Base-by-base conservation (phyloP, 1,140 invertebrate genomes). In the Cherax quadricarinatus region DNA sequence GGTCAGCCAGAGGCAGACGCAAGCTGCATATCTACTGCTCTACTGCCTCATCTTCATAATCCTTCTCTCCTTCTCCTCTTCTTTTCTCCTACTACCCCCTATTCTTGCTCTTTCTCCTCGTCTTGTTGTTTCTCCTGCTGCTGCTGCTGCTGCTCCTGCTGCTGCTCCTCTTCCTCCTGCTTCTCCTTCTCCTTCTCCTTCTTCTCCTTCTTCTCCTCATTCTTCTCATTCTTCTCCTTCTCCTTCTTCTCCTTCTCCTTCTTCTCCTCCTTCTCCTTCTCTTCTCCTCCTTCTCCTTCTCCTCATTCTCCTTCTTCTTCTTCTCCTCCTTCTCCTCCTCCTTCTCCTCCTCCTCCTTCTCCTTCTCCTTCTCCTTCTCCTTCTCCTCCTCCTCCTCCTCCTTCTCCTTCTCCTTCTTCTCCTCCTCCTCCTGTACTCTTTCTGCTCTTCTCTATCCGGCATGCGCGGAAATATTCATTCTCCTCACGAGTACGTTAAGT, bases 1-100 rank as follows among this genome's bases (percentile, higher is more conserved):
- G 82, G 48, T 66, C 62, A 66, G 62, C 62, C n/a, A 62, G 0
- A 84, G 30, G n/a, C 53, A 84, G 82, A 60, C n/a, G 62, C 49
- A 18, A 60, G 62, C 10, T 10, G 18, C 10, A 66, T 21, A 62
- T 81, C 87, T 62, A 30, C 24, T 10, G 21, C 49, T 60, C 73
- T 53, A 41, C 49, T 75, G 48, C 21, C 53, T 16, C n/a, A 57
- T 57, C 53, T 41, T 41, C 30, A 41, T 41, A 41, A 41, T 41
- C 53, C 14, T 14, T 53, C 41, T 24, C 85, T 87, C 49, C 51
- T 48, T 24, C 21, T 48, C 85, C 18, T 21, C 12, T 21, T 57
- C 24, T 84, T 24, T n/a, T 53, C 7, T n/a, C 51, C 53, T 16
- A 1, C 18, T 16, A 2, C 30, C 21, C 30, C 21, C 21, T 18